Evolutionary conservation across 2,113 vertebrate genomes (phyloP).

Genomic region (Podarcis cretensis): DNA sequence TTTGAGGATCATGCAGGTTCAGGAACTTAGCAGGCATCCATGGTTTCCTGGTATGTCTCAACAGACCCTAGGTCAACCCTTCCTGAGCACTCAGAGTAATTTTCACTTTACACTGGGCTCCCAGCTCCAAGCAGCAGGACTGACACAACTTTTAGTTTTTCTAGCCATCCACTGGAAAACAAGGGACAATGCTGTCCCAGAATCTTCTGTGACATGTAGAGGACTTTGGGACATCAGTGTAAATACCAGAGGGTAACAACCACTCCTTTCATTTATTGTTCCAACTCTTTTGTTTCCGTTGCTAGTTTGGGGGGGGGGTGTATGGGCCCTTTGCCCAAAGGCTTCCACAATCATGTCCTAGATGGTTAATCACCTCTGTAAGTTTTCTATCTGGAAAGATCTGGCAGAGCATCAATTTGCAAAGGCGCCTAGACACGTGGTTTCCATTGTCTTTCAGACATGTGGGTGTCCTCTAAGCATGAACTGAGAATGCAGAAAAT

Average conservation of each 20-base stretch:
- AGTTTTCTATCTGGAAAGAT: neutral
- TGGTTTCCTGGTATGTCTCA: too few relatives aligned
- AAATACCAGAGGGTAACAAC: neutral
- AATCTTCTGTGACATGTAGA: neutral
- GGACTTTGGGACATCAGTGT: too few relatives aligned
- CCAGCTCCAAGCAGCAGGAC: neutral
- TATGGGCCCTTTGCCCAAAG: neutral
- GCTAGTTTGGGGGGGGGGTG: neutral
- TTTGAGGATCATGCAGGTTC: too few relatives aligned
- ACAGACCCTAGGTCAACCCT: too few relatives aligned
- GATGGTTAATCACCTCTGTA: neutral
- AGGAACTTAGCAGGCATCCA: too few relatives aligned
- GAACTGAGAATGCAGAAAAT: neutral
- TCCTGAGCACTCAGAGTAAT: neutral
- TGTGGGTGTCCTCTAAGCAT: neutral
- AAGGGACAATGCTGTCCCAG: neutral
- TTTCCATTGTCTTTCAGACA: neutral
- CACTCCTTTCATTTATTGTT: neutral
- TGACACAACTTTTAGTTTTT: neutral
- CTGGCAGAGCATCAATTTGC: neutral
- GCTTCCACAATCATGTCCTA: neutral
- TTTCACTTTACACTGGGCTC: neutral
- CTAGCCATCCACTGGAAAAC: neutral
- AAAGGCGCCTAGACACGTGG: neutral
- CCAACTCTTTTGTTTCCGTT: neutral